These are phyloP conservation scores for Lutraria rhynchaena DNA, from an alignment of 1,140 invertebrate species.

Conservation along the genomic window DNA sequence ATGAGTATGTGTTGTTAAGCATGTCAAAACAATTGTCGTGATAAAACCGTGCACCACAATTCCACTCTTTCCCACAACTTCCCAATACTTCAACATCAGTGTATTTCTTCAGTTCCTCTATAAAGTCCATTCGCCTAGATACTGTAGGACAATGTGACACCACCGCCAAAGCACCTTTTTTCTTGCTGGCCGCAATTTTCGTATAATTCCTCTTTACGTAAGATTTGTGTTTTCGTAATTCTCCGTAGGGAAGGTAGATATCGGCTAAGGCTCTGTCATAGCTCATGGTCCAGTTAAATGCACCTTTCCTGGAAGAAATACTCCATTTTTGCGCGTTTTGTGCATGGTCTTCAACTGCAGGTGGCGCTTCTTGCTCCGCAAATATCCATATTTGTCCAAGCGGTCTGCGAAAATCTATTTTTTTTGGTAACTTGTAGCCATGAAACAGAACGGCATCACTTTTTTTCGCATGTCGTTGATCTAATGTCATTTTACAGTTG, in stretches of 20 bases:
- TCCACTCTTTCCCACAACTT: background rate
- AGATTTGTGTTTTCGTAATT: background rate
- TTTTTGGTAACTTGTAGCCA: background rate
- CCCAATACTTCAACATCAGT: constrained; percentile 7
- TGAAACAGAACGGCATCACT: constrained; percentile 18
- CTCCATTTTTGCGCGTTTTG: background rate
- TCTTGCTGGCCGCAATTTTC: background rate
- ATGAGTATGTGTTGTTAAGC: constrained; percentile 1
- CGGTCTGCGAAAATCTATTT: background rate
- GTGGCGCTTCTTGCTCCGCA: constrained; percentile 2
- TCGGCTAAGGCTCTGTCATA: constrained; percentile 15
- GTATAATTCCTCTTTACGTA: background rate
- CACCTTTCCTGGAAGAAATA: background rate
- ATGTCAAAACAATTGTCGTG: constrained; percentile 37
- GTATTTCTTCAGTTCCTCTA: constrained; percentile 9
- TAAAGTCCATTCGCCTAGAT: background rate
- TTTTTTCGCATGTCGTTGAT: background rate
- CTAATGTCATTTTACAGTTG: constrained; percentile 2
- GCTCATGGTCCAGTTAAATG: constrained; percentile 32
- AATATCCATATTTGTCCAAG: constrained; percentile 27
- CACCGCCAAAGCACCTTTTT: constrained; percentile 17
- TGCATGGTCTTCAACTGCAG: background rate
- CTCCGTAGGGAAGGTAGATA: constrained; percentile 18
- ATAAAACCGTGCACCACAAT: background rate
- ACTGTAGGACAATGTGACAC: constrained; percentile 8